Evolutionary conservation across 2,888 invertebrate species (phyloP), one percentile per base, ranked within the genome.

Genomic region (Macroteleia sp.): DNA sequence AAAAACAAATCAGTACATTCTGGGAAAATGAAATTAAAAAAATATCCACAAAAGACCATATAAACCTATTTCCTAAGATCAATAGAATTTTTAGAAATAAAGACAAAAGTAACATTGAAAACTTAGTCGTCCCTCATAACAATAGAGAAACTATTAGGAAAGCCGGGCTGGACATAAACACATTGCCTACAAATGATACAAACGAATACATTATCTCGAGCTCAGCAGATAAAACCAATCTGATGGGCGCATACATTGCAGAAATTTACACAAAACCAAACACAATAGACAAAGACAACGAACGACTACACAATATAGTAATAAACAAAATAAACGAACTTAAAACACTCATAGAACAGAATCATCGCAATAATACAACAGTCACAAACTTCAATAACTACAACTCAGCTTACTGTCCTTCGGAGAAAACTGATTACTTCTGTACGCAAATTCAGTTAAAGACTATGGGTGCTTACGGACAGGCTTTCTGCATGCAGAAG

Each of bases 51-150:
- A 48, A 25, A 30, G 39, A 62, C 1, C n/a, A 17, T 9, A 48
- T 25, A 1, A 62, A 36, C 17, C 28, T 62, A 5, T 62, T 62
- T 14, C 61, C 61, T 0, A 36, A 46, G 19, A 39, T 62, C 1
- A 62, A 62, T 16, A 36, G 10, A 19, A 62, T 62, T 0, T 62
- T 62, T 25, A 22, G 39, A 12, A 48, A 39, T 39, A 62, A 50
- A 3, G 10, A 6, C 3, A 34, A 25, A 36, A 10, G 3, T 1
- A 34, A 20, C 6, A 36, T 48, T 4, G 46, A 61, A 1, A 42
- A 1, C 1, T 12, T 42, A n/a, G 14, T 14, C 12, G 14, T 36
- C 2, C 12, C 3, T 4, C 2, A 36, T 5, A 36, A 36, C 8
- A 14, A 36, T 2, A 14, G 1, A 14, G 2, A 36, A 12, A 5